Conservation (phyloP, 2,888 invertebrate species). For the Neocrepidodera transversa region DNA sequence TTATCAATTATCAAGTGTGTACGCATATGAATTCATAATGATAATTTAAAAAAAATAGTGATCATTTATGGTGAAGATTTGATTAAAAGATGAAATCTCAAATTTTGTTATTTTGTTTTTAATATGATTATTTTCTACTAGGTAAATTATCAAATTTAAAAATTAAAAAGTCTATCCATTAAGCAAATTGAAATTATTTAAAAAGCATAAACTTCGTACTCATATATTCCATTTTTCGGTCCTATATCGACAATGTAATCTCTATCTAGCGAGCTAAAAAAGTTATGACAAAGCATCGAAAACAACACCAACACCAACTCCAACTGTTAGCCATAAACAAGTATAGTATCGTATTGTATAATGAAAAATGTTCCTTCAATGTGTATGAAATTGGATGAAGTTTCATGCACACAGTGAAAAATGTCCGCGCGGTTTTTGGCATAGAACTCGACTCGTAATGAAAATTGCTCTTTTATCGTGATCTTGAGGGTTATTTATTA, state of each 20-base stretch:
- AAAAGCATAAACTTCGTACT: neutral
- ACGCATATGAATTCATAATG: too few species aligned
- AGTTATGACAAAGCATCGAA: constrained; percentile 12
- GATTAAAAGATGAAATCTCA: too few species aligned
- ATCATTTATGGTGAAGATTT: too few species aligned
- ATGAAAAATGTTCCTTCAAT: constrained; percentile 23
- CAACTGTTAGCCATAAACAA: constrained; percentile 24
- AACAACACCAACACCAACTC: constrained; percentile 21
- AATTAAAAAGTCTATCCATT: too few species aligned
- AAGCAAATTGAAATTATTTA: neutral
- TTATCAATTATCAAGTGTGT: too few species aligned
- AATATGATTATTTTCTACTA: too few species aligned
- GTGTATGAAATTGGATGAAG: constrained; percentile 25
- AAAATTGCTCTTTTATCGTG: constrained; percentile 29
- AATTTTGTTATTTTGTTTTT: too few species aligned
- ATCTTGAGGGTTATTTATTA: constrained; percentile 30
- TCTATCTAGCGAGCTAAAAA: constrained; percentile 13
- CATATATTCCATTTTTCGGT: constrained; percentile 5
- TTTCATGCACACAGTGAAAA: constrained; percentile 14
- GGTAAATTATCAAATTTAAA: too few species aligned
- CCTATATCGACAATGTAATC: constrained; percentile 1
- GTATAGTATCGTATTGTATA: constrained; percentile 17
- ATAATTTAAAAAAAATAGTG: too few species aligned
- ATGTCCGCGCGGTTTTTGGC: constrained; percentile 14
- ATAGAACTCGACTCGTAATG: constrained; percentile 21